phyloP scores from a whole-genome alignment of 2,113 vertebrate genomes.

The Tympanuchus pallidicinctus region DNA sequence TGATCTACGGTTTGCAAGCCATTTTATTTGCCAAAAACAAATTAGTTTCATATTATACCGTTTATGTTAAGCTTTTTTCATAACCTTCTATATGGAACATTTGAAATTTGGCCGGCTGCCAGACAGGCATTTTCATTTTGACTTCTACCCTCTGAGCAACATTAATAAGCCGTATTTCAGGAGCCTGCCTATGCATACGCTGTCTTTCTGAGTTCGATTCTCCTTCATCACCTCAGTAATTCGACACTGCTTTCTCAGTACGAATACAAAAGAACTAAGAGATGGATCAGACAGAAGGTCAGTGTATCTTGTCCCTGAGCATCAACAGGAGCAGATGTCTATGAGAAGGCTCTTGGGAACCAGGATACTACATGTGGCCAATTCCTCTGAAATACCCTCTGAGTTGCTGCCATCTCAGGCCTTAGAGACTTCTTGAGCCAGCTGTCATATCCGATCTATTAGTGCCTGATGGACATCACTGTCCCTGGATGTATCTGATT shows the following conservation, averaged over 20 bases:
- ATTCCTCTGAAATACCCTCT: conserved; percentile 15
- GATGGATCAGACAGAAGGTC: neutral
- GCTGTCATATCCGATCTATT: neutral
- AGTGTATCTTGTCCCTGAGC: neutral
- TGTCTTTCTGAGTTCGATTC: neutral
- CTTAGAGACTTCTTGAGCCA: conserved; percentile 1
- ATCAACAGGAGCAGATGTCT: neutral
- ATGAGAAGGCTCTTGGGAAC: neutral
- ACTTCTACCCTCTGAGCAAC: neutral
- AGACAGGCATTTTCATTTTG: neutral
- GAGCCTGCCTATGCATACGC: neutral
- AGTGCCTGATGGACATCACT: neutral
- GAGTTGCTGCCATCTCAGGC: neutral
- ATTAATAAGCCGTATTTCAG: neutral
- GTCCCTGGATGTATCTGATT: neutral
- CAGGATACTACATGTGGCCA: neutral
- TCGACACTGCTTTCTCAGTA: neutral
- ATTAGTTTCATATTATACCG: neutral
- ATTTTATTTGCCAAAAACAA: neutral
- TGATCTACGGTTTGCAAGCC: neutral
- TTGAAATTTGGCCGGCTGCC: neutral
- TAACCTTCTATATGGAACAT: neutral
- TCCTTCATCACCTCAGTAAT: neutral
- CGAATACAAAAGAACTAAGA: neutral
- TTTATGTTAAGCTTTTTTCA: neutral